phyloP scores from a whole-genome alignment of 2,113 vertebrate genomes.

The Coturnix japonica region DNA sequence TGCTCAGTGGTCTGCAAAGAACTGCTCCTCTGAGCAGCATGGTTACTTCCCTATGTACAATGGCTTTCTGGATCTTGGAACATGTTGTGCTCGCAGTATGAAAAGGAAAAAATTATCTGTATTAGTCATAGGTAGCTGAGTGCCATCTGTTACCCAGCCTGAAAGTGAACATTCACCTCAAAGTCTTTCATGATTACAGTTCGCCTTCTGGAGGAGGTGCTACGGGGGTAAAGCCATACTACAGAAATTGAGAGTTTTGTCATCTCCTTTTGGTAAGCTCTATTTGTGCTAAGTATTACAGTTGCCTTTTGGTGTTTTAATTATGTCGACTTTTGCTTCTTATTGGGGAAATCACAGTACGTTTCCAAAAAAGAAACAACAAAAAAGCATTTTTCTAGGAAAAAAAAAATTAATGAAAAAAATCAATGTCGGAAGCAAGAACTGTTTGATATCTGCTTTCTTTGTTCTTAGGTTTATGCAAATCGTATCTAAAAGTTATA shows the following conservation, averaged over 20 bases:
- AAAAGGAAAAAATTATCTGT: neutral
- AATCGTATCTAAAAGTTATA: neutral
- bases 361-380: neutral
- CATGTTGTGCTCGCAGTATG: neutral
- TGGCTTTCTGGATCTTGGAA: neutral
- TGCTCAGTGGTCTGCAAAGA: neutral
- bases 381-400: neutral
- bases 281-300: neutral
- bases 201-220: neutral
- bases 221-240: neutral
- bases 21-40: neutral
- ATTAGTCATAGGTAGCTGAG: neutral
- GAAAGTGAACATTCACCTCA: neutral
- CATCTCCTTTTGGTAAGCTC: neutral
- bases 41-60: neutral
- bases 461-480: neutral
- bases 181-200: neutral
- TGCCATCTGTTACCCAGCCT: neutral
- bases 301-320: neutral
- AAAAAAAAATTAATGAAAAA: neutral
- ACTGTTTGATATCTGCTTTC: neutral
- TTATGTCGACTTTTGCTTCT: rapidly evolving
- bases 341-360: neutral
- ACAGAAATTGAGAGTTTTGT: neutral
- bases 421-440: neutral